These are phyloP conservation scores for Sebastiscus tertius DNA, from an alignment of 2,797 vertebrate species.

Conservation along the genomic window DNA sequence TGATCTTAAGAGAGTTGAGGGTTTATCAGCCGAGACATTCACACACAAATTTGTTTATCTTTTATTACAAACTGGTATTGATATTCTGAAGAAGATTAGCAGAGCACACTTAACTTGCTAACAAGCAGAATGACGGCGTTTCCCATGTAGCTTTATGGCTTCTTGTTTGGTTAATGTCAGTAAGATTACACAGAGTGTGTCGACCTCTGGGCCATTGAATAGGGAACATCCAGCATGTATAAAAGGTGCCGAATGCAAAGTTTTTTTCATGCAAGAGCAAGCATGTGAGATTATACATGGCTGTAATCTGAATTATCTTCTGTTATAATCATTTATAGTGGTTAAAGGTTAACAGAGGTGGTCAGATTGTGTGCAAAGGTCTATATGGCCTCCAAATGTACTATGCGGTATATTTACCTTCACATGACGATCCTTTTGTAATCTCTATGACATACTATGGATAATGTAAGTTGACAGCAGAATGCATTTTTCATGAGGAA, in stretches of 20 bases:
- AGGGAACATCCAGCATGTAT: slow-evolving; percentile 12
- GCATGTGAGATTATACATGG: slow-evolving; percentile 37
- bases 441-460: slow-evolving; percentile 39
- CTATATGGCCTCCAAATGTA: slow-evolving; percentile 36
- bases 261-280: slow-evolving; percentile 13
- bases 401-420: slow-evolving; percentile 44
- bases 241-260: slow-evolving; percentile 25
- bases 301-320: slow-evolving; percentile 60
- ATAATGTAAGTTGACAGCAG: slow-evolving; percentile 1
- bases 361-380: slow-evolving; percentile 75
- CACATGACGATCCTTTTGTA: slow-evolving; percentile 33
- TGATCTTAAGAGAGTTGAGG: neutral
- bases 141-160: slow-evolving; percentile 1
- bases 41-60: neutral
- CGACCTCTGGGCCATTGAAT: slow-evolving; percentile 15
- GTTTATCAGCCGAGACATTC: neutral
- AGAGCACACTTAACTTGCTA: neutral
- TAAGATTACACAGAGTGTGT: slow-evolving; percentile 8
- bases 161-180: slow-evolving; percentile 3
- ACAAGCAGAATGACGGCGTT: neutral
- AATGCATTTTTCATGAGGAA: slow-evolving; percentile 31
- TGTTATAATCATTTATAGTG: slow-evolving; percentile 70
- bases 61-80: neutral
- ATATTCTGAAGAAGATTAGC: neutral
- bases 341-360: slow-evolving; percentile 75